These are phyloP conservation scores for Drosophila punjabiensis DNA, from an alignment of 1,140 invertebrate genomes.

Conservation along the genomic window DNA sequence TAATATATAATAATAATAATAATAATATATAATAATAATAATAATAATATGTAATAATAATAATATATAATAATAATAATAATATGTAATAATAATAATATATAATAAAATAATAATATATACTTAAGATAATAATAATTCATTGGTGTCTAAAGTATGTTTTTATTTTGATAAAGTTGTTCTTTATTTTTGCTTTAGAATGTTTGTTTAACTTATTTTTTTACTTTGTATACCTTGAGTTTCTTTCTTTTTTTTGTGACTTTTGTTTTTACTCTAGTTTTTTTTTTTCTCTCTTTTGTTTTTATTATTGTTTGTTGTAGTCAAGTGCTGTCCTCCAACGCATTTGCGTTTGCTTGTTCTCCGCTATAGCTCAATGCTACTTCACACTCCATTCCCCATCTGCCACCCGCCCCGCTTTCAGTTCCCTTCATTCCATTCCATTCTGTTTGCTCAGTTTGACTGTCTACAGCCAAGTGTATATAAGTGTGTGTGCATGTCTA, in stretches of 20 bases:
- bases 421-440: slow-evolving; percentile 1
- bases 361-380: slow-evolving; percentile 27
- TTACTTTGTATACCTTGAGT: slow-evolving; percentile 20
- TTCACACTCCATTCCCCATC: slow-evolving; percentile 1
- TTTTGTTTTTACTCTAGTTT: slow-evolving; percentile 15
- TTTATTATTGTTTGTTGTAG: slow-evolving; percentile 28
- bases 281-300: slow-evolving; percentile 3
- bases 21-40: no score
- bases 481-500: slow-evolving; percentile 5
- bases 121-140: no score
- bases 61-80: no score
- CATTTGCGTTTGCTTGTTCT: slow-evolving; percentile 53
- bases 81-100: no score
- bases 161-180: not conserved
- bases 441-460: slow-evolving; percentile 49
- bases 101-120: no score
- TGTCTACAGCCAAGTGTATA: slow-evolving; percentile 5
- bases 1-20: no score
- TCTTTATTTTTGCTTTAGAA: not conserved
- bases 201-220: not conserved
- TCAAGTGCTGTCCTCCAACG: slow-evolving; percentile 68
- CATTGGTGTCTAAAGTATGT: no score
- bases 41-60: no score
- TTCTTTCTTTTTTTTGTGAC: slow-evolving; percentile 44
- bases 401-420: not conserved